Evolutionary conservation across 1,140 invertebrate genomes (phyloP), one percentile per base, ranked within the genome.

Genomic region (Dermatophagoides farinae): DNA sequence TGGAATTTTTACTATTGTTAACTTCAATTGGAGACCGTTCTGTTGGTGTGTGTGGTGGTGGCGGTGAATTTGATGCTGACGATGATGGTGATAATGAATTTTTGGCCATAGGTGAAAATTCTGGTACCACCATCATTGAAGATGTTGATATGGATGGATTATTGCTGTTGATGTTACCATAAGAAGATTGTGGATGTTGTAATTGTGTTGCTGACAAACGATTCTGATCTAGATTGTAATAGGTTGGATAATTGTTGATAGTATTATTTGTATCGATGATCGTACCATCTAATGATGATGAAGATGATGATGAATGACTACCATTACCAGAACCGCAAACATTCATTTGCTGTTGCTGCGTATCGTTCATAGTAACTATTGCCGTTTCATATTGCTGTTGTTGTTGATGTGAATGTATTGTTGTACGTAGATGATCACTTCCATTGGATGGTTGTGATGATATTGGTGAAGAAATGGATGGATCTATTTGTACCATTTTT

Each of bases 401-500:
- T 4, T 31, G 31, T 4, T 31, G 31, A n/a, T n/a, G n/a, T n/a
- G n/a, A n/a, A n/a, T n/a, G n/a, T n/a, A n/a, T n/a, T 31, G 8
- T 31, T 9, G 57, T 61, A 46, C 63, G 44, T 14, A 59, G 59
- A 14, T 62, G 60, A 12, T 20, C 31, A 10, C 50, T 62, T 37
- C 65, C 65, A 31, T 31, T 31, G 8, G 31, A 31, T 31, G 31
- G 8, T 31, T 31, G 31, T 31, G 31, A 31, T 31, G 8, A 31
- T 31, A 8, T 8, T 31, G 31, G 31, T 31, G 31, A 31, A 4
- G 31, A 31, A 31, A 8, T 31, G 31, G 31, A 31, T 16, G 63
- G 52, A 40, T 68, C 67, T 39, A 65, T 55, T 64, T 68, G 64
- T 12, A 68, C 67, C 67, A 68, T 68, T 44, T 68, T 68, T 46